Percentiles rank a stretch among this genome's conserved stretches.
Conservation (phyloP, 2,797 vertebrate genomes). For the Sebastolobus altivelis region DNA sequence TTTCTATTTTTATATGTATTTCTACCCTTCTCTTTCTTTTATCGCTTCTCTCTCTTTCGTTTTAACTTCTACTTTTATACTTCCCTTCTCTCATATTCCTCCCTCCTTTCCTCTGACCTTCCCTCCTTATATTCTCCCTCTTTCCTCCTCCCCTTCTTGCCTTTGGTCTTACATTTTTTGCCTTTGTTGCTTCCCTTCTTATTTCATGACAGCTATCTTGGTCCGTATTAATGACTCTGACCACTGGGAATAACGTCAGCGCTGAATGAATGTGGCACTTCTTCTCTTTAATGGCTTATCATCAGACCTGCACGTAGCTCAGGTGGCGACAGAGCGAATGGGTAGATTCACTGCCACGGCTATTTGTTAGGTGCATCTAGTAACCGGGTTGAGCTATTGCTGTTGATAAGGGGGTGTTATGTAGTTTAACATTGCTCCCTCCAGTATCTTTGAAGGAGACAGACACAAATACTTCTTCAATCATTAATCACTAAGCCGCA, state of each 20-base stretch:
- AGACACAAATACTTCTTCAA: conserved; percentile 25
- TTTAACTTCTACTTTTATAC: not conserved
- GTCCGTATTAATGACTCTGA: conserved; percentile 65
- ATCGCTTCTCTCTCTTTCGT: not conserved
- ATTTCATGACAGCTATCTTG: conserved; percentile 56
- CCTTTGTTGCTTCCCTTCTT: conserved; percentile 35
- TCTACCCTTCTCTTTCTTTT: not conserved
- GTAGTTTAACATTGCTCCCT: conserved; percentile 54
- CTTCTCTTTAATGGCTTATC: conserved; percentile 76
- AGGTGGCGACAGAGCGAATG: conserved; percentile 56
- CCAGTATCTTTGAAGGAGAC: conserved; percentile 49
- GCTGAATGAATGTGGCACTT: conserved; percentile 69
- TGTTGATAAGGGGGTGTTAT: conserved; percentile 64
- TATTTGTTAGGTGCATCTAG: conserved; percentile 63
- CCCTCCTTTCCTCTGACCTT: conserved; percentile 6
- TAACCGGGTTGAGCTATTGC: conserved; percentile 66
- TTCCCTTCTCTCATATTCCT: not conserved
- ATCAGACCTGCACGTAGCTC: conserved; percentile 62
- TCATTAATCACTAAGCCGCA: conserved; percentile 8
- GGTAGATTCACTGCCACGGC: conserved; percentile 51
- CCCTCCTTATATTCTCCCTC: not conserved
- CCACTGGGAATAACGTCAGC: conserved; percentile 60
- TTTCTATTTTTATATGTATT: not conserved
- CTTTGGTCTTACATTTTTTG: conserved; percentile 32
- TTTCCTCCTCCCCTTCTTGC: not conserved